Evolutionary conservation across 1,140 invertebrate genomes (phyloP).

Genomic region (Halyomorpha halys): DNA sequence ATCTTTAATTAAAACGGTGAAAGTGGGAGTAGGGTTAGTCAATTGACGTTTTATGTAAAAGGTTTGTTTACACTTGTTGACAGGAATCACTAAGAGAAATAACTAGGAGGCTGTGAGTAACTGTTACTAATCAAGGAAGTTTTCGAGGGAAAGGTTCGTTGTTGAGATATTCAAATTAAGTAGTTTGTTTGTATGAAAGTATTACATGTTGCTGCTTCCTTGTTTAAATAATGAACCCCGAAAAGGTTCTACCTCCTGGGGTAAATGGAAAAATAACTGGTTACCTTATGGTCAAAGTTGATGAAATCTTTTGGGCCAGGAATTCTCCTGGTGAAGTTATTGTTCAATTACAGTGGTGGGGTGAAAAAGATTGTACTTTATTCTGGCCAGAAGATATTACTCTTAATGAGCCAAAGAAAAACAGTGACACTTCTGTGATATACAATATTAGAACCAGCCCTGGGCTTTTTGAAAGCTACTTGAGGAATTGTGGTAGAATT

Average conservation of each 20-base stretch:
- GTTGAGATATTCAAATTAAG: not conserved
- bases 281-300: constrained; percentile 16
- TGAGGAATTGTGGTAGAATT: constrained; percentile 19
- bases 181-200: not conserved
- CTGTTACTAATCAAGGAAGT: not conserved
- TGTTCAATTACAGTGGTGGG: constrained; percentile 22
- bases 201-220: not conserved
- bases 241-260: constrained; percentile 17
- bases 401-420: not conserved
- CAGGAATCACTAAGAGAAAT: too few species aligned
- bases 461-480: constrained; percentile 16
- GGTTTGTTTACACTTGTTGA: too few species aligned
- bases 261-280: constrained; percentile 21
- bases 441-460: constrained; percentile 18
- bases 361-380: constrained; percentile 17
- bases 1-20: too few species aligned
- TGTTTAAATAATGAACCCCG: constrained; percentile 3
- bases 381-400: constrained; percentile 17
- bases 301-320: constrained; percentile 19
- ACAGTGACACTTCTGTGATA: not conserved
- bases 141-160: not conserved
- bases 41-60: too few species aligned
- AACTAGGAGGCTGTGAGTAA: constrained; percentile 3
- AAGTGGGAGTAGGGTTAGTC: too few species aligned
- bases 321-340: constrained; percentile 16